These are phyloP conservation scores for Teleiodes luculella DNA, from an alignment of 2,888 invertebrate species.

Conservation along the genomic window DNA sequence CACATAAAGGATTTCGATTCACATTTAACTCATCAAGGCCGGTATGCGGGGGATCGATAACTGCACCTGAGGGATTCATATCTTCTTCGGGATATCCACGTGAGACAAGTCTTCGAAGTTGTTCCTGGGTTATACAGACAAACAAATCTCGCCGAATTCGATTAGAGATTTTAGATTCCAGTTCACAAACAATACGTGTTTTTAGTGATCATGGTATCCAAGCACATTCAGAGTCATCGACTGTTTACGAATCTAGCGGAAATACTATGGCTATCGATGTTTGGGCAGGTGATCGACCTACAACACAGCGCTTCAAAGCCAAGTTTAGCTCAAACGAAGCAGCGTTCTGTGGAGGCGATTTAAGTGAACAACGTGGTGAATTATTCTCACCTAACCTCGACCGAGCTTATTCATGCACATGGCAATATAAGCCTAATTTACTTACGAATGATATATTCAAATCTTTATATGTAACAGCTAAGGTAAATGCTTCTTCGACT, in stretches of 20 bases:
- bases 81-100: constrained; percentile 85
- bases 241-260: constrained; percentile 79
- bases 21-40: constrained; percentile 77
- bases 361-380: constrained; percentile 43
- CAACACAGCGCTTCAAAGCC: constrained; percentile 84
- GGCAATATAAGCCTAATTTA: constrained; percentile 32
- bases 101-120: constrained; percentile 48
- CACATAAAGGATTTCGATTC: constrained; percentile 79
- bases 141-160: constrained; percentile 54
- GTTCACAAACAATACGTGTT: constrained; percentile 49
- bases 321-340: constrained; percentile 81
- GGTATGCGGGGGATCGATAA: constrained; percentile 83
- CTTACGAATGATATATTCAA: constrained; percentile 29
- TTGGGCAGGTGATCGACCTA: constrained; percentile 64
- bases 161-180: constrained; percentile 78
- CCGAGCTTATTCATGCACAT: constrained; percentile 51
- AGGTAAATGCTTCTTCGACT: constrained; percentile 40
- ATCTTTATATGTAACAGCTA: constrained; percentile 44
- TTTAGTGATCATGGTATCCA: constrained; percentile 71
- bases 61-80: constrained; percentile 82
- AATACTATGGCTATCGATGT: constrained; percentile 81
- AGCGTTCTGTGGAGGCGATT: constrained; percentile 55
- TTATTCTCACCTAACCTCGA: constrained; percentile 47
- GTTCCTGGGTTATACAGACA: constrained; percentile 55
- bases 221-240: constrained; percentile 32